Base-by-base conservation (phyloP, 2,113 vertebrate genomes). In the Ochotona princeps region DNA sequence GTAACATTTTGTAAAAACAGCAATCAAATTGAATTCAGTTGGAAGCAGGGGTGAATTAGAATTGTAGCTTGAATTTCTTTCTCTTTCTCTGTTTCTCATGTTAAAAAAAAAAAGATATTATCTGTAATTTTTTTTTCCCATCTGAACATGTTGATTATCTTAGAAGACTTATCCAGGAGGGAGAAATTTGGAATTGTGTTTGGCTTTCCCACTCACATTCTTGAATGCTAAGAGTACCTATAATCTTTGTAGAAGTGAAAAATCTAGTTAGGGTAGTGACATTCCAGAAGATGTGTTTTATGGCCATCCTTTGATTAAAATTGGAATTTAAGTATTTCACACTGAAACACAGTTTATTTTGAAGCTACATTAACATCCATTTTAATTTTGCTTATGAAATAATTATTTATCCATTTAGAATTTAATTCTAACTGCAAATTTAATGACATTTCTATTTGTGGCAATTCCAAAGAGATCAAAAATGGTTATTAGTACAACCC, bases 391-490 rank as follows among this genome's bases (percentile, higher is more conserved):
- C 47, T 89, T 72, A 79, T 69, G 80, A 82, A 83, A 17, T 72
- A 72, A 49, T 76, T 81, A 14, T 76, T 20, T 80, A 89, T 79
- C 1, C 3, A 67, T 87, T 28, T 75, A 81, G 44, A 89, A 35
- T 89, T 95, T 93, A 84, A 75, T 90, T 93, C 30, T 66, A 44
- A 81, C 83, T 57, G 20, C 26, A 94, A 81, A 65, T 65, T 65
- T 76, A 91, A 44, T 78, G 21, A 47, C 74, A 63, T 72, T 76
- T 83, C 38, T 72, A 8, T 47, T 75, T 67, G 54, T 76, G 17
- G 65, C 20, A 20, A 25, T 32, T 84, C 72, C 67, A 78, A 57
- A 74, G 13, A 38, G 8, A 38, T 91, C 20, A 69, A 49, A 94
- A 65, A 61, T 7, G 26, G 57, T 91, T 44, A 20, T 5, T 54